Base-by-base conservation (phyloP, 2,797 vertebrate species). In the Antennarius maculatus region DNA sequence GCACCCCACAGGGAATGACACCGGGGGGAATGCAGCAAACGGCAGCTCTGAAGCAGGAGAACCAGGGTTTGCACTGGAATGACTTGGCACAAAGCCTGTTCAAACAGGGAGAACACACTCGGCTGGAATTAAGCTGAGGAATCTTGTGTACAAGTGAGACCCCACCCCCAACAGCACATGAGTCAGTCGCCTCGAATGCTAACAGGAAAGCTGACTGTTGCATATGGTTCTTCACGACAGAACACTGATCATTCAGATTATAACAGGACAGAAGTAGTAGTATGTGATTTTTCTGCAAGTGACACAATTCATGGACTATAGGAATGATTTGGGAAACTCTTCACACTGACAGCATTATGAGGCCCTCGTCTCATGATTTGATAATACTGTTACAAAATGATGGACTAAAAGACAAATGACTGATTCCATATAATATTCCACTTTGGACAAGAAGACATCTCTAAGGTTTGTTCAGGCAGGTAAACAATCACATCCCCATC, bases 121-220 rank as follows among this genome's bases (percentile, higher is more conserved):
- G 72, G 77, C 80, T 85, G 85, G 87, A 91, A 84, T 85, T 49
- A 81, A 66, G 78, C 39, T 69, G 41, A 86, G 82, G 85, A 87
- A 89, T 85, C 79, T 79, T 52, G 76, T 80, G 69, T 74, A 76
- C 29, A 43, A 83, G 62, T 66, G 27, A 1, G 17, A 53, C 73
- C 75, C 77, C 64, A 56, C 80, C 72, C 73, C 82, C 77, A 66
- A 61, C 59, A 47, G 42, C 53, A 65, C 14, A 61, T 37, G 7
- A 46, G 61, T 45, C 27, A 55, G 27, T 15, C 41, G 61, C 51
- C 59, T 67, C 16, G 57, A 66, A 80, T 28, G 39, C 12, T 39
- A 70, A 49, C 17, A 27, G 42, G 15, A 62, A 54, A 4, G 50
- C 28, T 14, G 50, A 29, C 18, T 14, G 39, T 9, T 41, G 39